Evolutionary conservation across 2,797 vertebrate species (phyloP).

Genomic region (Periparus ater): DNA sequence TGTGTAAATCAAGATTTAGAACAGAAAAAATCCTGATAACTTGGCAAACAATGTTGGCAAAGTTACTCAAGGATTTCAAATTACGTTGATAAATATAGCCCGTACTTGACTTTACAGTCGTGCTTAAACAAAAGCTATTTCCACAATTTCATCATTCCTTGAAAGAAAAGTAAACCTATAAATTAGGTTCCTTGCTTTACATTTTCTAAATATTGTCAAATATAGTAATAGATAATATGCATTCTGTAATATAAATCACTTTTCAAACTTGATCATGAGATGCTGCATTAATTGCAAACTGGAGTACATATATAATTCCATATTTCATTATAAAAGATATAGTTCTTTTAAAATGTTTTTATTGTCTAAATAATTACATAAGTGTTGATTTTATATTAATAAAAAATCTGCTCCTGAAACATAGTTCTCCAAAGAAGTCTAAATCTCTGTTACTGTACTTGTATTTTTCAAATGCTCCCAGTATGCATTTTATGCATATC

Average conservation of each 20-base stretch:
- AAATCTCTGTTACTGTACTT: background rate
- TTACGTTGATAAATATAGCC: background rate
- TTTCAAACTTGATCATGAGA: background rate
- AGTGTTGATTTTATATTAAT: background rate
- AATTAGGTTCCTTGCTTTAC: background rate
- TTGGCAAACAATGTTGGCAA: background rate
- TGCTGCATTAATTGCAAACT: background rate
- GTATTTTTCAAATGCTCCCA: background rate
- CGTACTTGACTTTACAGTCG: background rate
- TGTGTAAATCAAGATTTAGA: background rate
- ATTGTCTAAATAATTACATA: background rate
- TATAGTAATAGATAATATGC: background rate
- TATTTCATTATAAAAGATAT: background rate
- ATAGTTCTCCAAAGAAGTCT: background rate
- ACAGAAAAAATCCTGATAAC: background rate
- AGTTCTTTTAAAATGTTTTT: background rate
- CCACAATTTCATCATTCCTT: background rate
- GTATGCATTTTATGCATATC: background rate
- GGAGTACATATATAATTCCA: background rate
- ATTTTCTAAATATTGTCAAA: background rate
- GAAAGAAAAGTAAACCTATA: background rate
- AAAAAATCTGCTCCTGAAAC: background rate
- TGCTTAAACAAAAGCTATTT: background rate
- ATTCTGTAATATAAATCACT: background rate
- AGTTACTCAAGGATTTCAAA: background rate